Evolutionary conservation across 2,797 vertebrate genomes (phyloP), one percentile per base, ranked within the genome.

Genomic region (Pseudopleuronectes americanus): DNA sequence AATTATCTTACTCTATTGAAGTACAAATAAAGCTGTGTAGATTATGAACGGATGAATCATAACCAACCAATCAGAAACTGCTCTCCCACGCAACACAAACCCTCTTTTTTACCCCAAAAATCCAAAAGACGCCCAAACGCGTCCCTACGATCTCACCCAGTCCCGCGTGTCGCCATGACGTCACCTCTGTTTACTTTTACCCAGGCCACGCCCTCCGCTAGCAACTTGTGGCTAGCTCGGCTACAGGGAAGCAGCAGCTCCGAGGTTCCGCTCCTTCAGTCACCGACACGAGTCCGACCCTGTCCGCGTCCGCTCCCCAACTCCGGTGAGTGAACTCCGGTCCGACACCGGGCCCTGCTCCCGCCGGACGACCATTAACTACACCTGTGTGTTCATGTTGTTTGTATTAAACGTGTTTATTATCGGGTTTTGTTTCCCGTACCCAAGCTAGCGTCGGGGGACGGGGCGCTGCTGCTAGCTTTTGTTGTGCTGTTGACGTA

Each of bases 101-200:
- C 36, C 3, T 38, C 3, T 12, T 13, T 13, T 38, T 12, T 1
- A 38, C 10, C 36, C 3, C 3, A 12, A 38, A 38, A 38, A 38
- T 1, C 36, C 3, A 13, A 38, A 38, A 38, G 6, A 45, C 13
- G 14, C 43, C 38, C 38, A 1, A 38, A 38, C 19, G 7, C 5
- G 2, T 45, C 17, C 6, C 14, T 16, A 45, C 5, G 14, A 45
- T 7, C 43, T 45, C 14, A 45, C 8, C 19, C 43, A 21, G 80
- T 82, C 87, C 85, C 85, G 79, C 87, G 71, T 88, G 91, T 85
- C 85, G 53, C n/a, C 74, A 73, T 92, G 89, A 92, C 91, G 90
- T 92, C 87, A 90, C 63, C 86, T 87, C 84, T 93, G 92, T 93
- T 93, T 93, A 93, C 92, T 93, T 93, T 93, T 87, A 83, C 87